Conservation (phyloP, 2,113 vertebrate species). For the Anguilla japonica region DNA sequence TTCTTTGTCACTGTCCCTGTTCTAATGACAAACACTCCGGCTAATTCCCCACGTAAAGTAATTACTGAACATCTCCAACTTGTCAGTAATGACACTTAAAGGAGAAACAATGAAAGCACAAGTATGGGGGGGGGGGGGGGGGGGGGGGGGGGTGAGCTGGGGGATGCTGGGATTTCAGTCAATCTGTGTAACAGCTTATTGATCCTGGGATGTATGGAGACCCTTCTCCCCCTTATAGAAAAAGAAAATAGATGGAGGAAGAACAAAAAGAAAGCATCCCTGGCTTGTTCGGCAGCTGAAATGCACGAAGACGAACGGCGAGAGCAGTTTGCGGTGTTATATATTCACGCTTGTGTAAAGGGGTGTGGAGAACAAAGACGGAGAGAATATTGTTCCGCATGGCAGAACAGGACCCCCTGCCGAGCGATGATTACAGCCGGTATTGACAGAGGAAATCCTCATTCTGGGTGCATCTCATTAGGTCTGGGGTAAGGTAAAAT, state of each 20-base stretch:
- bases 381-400: neutral
- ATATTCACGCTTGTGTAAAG: neutral
- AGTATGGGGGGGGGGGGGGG: too few relatives aligned
- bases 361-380: neutral
- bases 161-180: neutral
- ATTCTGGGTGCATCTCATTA: neutral
- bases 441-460: neutral
- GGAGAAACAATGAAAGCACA: too few relatives aligned
- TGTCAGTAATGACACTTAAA: too few relatives aligned
- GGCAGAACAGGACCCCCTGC: neutral
- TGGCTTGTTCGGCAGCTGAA: neutral
- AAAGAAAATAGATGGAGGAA: neutral
- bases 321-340: neutral
- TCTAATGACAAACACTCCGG: neutral
- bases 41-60: neutral
- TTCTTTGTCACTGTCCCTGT: neutral
- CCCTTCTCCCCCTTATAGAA: neutral
- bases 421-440: neutral
- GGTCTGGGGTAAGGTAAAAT: neutral
- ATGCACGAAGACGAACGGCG: neutral
- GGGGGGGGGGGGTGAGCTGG: too few relatives aligned
- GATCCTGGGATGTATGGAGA: neutral
- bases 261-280: neutral
- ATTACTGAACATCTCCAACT: neutral
- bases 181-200: neutral